phyloP scores from a whole-genome alignment of 1,140 invertebrate species.

The Brachionus manjavacas region DNA sequence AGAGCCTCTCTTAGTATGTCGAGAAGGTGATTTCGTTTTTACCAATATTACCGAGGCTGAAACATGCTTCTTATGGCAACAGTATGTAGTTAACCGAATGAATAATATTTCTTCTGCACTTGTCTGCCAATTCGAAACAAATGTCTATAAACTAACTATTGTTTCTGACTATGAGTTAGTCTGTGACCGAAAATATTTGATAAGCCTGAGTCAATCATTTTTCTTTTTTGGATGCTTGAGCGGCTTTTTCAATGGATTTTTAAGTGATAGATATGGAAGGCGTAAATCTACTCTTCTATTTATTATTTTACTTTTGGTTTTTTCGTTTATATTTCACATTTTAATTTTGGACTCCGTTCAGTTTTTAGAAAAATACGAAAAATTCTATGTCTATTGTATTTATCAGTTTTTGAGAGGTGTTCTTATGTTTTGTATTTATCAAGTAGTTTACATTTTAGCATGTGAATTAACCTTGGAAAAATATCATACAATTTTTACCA shows the following conservation, averaged over 20 bases:
- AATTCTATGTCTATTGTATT: constrained; percentile 11
- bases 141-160: not conserved
- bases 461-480: not conserved
- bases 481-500: not conserved
- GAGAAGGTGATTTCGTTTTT: not conserved
- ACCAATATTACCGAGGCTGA: not conserved
- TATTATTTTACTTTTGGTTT: not conserved
- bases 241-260: constrained; percentile 19
- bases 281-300: not conserved
- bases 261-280: constrained; percentile 15
- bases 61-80: not conserved
- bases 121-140: not conserved
- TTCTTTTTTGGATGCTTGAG: constrained; percentile 28
- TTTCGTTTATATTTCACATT: not conserved
- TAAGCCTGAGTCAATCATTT: not conserved
- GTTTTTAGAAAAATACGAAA: not conserved
- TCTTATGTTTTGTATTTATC: constrained; percentile 27
- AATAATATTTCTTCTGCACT: not conserved
- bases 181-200: not conserved
- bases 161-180: not conserved
- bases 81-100: not conserved
- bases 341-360: not conserved
- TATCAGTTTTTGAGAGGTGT: constrained; percentile 28
- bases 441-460: not conserved
- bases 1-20: not conserved